A percentile compares a stretch with the other conserved stretches of the same genome.
Conservation (phyloP, 2,888 invertebrate species). For the Drosophila subquinaria region DNA sequence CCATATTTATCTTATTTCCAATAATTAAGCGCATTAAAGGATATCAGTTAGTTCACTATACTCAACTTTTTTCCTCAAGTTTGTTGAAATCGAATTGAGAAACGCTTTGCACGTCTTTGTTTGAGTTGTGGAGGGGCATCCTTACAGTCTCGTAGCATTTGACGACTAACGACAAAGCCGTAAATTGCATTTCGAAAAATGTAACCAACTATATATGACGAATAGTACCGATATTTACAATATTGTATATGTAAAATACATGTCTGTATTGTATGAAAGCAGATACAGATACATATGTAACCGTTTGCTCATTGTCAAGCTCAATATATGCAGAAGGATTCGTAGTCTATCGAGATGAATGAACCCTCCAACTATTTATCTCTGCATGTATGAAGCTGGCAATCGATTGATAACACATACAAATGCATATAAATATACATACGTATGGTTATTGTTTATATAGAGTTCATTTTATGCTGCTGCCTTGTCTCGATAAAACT, state of each 20-base stretch:
- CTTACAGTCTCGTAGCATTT: slow-evolving; percentile 47
- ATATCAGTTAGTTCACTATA: background rate
- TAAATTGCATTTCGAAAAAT: slow-evolving; percentile 46
- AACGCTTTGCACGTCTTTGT: slow-evolving; percentile 35
- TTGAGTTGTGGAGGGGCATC: slow-evolving; percentile 6
- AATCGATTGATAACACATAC: slow-evolving; percentile 39
- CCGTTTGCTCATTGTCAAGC: slow-evolving; percentile 11
- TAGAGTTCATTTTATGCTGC: slow-evolving; percentile 19
- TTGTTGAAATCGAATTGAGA: slow-evolving; percentile 36
- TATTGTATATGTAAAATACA: background rate
- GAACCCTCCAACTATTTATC: slow-evolving; percentile 20
- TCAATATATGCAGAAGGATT: background rate
- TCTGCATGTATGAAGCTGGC: slow-evolving; percentile 8
- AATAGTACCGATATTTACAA: slow-evolving; percentile 10
- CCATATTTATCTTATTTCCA: background rate
- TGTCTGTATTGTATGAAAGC: background rate
- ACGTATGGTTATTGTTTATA: slow-evolving; percentile 5
- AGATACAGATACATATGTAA: background rate
- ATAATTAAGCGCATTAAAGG: background rate
- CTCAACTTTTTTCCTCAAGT: background rate
- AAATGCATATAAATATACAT: background rate
- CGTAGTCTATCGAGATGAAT: slow-evolving; percentile 35
- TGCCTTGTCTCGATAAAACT: slow-evolving; percentile 18
- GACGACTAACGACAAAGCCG: slow-evolving; percentile 61
- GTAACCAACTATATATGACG: slow-evolving; percentile 21